Base-by-base conservation (phyloP, 2,888 invertebrate genomes). In the Sussaba pulchella region DNA sequence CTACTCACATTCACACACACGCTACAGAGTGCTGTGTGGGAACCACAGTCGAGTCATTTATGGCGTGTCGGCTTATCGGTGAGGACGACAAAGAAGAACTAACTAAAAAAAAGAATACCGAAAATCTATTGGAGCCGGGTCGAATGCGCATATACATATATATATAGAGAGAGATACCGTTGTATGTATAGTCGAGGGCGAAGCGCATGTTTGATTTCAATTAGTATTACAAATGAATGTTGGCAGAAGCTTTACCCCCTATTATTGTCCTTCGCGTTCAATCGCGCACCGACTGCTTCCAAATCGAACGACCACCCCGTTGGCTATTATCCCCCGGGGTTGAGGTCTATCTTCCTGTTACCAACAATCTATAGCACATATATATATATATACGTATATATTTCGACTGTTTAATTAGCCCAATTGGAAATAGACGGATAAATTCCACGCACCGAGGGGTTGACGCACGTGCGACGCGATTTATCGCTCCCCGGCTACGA, bases 141-240 rank as follows among this genome's bases (percentile, higher is more conserved):
- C 50, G 54, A 63, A 57, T 50, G 47, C 67, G 83, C 2, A 31
- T 31, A 31, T 31, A 31, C 6, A 31, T 31, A 31, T 31, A 31
- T 31, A 31, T 6, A 31, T 31, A 31, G 2, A 31, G 2, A 31
- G n/a, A n/a, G n/a, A n/a, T n/a, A n/a, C n/a, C n/a, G n/a, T n/a
- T 31, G 6, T 31, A 31, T 31, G 75, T 83, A 82, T 71, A 75
- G 67, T 69, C 72, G 47, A n/a, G 45, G 72, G 47, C 47, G 69
- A 47, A 31, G 41, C 76, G 45, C 61, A 82, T 87, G 87, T 87
- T 87, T 87, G 87, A 87, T 87, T 88, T 88, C 86, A 87, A 87
- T 88, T 87, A 88, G 87, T 86, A 85, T 86, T 85, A 86, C 85
- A 86, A 85, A 85, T 85, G 83, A 83, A 81, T 76, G 84, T 75